These are phyloP conservation scores for Hydractinia symbiolongicarpus DNA, from an alignment of 30 jellyfish, hydroid and myxozoan genomes.

Conservation along the genomic window DNA sequence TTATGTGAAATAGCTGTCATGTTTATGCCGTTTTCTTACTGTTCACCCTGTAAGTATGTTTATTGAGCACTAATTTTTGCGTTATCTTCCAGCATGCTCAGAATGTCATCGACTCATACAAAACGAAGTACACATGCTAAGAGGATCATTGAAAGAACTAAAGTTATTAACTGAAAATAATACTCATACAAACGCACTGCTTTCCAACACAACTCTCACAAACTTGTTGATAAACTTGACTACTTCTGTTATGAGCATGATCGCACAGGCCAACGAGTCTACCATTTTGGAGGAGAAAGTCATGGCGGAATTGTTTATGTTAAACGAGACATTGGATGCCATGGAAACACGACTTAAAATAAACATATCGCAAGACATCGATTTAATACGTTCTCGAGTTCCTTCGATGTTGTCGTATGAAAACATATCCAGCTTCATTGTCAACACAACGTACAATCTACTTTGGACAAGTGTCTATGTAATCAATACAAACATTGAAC, in stretches of 20 bases:
- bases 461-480: constrained; percentile 15
- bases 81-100: constrained; percentile 45
- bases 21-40: too few relatives aligned
- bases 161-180: neutral
- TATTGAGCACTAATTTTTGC: too few relatives aligned
- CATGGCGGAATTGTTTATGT: constrained; percentile 6
- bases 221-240: constrained; percentile 1
- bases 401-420: constrained; percentile 5
- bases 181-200: neutral
- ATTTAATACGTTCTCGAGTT: constrained; percentile 6
- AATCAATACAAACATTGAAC: neutral
- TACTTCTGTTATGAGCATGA: neutral
- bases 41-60: too few relatives aligned
- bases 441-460: neutral
- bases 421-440: neutral
- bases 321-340: constrained; percentile 10
- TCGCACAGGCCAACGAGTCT: neutral
- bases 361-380: neutral
- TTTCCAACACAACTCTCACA: constrained; percentile 1
- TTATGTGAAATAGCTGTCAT: too few relatives aligned
- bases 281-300: neutral
- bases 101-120: constrained; percentile 70
- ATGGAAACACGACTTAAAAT: neutral
- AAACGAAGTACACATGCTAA: constrained; percentile 53
- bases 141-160: constrained; percentile 28